phyloP scores from a whole-genome alignment of 2,888 invertebrate genomes.

The Spisula solida region DNA sequence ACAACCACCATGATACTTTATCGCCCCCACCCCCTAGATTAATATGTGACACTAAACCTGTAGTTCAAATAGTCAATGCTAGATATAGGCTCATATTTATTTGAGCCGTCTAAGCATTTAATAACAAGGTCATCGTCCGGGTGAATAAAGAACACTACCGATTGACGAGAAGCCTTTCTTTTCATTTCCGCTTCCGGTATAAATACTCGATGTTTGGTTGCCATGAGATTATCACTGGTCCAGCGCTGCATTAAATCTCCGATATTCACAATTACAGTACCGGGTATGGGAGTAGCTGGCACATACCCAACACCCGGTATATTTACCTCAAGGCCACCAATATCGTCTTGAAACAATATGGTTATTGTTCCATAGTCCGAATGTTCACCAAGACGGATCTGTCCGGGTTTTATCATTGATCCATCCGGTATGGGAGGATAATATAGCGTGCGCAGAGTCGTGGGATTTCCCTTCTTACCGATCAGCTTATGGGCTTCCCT shows the following conservation, averaged over 20 bases:
- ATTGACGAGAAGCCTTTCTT: conserved; percentile 62
- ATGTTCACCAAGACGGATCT: conserved; percentile 77
- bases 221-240: conserved; percentile 92
- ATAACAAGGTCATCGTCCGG: conserved; percentile 74
- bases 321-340: conserved; percentile 74
- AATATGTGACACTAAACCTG: conserved; percentile 49
- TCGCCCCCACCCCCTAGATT: not conserved
- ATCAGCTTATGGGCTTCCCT: conserved; percentile 42
- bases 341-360: conserved; percentile 75
- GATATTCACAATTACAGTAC: conserved; percentile 92
- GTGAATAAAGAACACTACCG: conserved; percentile 75
- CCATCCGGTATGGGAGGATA: conserved; percentile 50
- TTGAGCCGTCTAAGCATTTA: conserved; percentile 77
- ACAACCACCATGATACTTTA: no score
- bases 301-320: conserved; percentile 90
- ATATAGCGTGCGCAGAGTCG: conserved; percentile 42
- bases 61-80: conserved; percentile 70
- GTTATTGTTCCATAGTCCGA: conserved; percentile 77
- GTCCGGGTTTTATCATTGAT: conserved; percentile 69
- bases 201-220: conserved; percentile 88
- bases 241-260: conserved; percentile 93
- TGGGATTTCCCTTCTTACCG: conserved; percentile 36
- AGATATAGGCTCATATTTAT: conserved; percentile 78
- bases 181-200: conserved; percentile 67
- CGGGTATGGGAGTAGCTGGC: conserved; percentile 92